Conservation (phyloP, 2,797 vertebrate species). For the Silurus lanzhouensis region DNA sequence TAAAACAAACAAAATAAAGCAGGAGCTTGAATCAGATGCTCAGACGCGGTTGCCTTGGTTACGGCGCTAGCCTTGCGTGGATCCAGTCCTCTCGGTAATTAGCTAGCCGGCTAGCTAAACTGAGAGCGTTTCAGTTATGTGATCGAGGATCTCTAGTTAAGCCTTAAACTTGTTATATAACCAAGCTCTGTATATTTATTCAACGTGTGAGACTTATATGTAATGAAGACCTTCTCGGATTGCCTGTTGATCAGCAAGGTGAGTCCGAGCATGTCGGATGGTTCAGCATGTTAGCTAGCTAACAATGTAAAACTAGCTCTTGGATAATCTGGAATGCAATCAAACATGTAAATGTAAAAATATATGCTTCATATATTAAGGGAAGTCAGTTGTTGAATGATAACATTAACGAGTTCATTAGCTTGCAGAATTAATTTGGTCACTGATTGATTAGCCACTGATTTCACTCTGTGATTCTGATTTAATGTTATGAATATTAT, state of each 20-base stretch:
- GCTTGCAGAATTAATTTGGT: background rate
- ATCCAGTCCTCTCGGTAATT: conserved; percentile 6
- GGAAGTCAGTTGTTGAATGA: background rate
- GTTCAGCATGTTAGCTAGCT: background rate
- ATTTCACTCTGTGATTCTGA: background rate
- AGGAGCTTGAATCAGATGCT: background rate
- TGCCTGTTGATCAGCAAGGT: conserved; percentile 26
- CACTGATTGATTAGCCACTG: background rate
- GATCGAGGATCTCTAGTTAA: background rate
- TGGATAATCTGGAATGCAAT: background rate
- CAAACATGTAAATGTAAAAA: background rate
- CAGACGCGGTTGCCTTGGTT: conserved; percentile 32
- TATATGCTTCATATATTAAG: background rate
- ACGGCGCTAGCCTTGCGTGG: conserved; percentile 35
- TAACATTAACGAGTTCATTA: background rate
- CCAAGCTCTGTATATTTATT: background rate
- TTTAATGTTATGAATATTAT: background rate
- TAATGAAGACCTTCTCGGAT: background rate
- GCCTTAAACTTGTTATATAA: no score
- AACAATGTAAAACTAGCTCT: background rate
- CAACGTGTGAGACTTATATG: no score
- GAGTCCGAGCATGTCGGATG: background rate
- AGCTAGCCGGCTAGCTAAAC: conserved; percentile 27
- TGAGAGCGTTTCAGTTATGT: background rate
- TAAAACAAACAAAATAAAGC: no score